Conservation (phyloP, 2,113 vertebrate species). For the Orthonyx spaldingii region DNA sequence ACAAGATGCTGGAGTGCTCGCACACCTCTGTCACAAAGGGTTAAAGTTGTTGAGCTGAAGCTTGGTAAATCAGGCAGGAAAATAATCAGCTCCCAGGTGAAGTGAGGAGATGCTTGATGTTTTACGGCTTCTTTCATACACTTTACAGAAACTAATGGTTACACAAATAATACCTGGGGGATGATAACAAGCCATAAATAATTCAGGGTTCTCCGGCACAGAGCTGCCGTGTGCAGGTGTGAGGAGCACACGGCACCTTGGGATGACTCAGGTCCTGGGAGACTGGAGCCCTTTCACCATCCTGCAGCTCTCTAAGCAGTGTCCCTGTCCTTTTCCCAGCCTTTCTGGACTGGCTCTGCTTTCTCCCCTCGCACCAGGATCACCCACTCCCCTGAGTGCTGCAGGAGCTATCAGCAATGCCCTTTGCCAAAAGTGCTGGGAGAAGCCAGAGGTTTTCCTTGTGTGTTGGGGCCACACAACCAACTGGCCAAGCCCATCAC, state of each 20-base stretch:
- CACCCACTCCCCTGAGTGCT: neutral
- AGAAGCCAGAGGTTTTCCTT: accelerated
- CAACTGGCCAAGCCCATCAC: neutral
- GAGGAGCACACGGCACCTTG: neutral
- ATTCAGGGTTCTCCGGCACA: neutral
- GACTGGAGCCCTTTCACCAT: neutral
- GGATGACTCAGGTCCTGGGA: neutral
- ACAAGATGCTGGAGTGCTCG: accelerated
- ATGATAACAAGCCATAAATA: slow-evolving; percentile 42
- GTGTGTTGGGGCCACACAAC: neutral
- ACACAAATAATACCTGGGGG: slow-evolving; percentile 49
- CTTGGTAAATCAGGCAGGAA: slow-evolving; percentile 1
- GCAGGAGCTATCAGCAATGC: accelerated
- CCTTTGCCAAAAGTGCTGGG: accelerated
- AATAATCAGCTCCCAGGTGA: slow-evolving; percentile 7
- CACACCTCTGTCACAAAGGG: neutral
- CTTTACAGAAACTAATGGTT: slow-evolving; percentile 45
- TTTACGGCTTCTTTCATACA: slow-evolving; percentile 34
- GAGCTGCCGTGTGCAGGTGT: neutral
- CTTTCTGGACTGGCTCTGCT: neutral
- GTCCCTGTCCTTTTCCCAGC: neutral
- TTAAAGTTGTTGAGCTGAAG: neutral
- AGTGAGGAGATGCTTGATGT: slow-evolving; percentile 16
- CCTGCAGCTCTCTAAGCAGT: neutral
- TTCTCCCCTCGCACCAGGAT: accelerated